Base-by-base conservation (phyloP, 2,113 vertebrate genomes). In the Nothoprocta pentlandii region DNA sequence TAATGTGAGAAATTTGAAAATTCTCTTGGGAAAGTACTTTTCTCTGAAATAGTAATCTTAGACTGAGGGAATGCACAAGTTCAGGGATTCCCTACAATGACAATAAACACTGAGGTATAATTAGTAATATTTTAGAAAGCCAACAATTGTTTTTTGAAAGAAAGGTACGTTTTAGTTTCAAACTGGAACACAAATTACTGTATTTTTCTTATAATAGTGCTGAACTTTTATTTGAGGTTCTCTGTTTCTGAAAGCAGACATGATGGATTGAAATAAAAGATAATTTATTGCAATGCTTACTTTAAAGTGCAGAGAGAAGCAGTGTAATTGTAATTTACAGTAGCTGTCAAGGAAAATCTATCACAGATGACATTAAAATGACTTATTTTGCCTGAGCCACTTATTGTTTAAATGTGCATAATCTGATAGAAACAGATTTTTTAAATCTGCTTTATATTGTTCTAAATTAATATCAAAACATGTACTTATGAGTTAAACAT, bases 201-300 rank as follows among this genome's bases (percentile, higher is more conserved):
- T 98, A 97, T 98, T 98, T 98, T 98, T 97, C 98, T 98, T 98
- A 98, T 96, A 98, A 98, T 97, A 93, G 90, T 95, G 81, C 85
- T 97, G 96, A 98, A 98, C 97, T 98, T 98, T 98, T 97, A 98
- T 98, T 97, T 97, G 96, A 97, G 97, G 97, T 97, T 98, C 97
- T 98, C 96, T 93, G 80, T 98, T 98, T 97, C 96, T 98, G 96
- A 98, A 98, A 98, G 98, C 97, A 98, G 97, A 96, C 97, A 96
- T 98, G 98, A 98, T 97, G 97, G 98, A 98, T 97, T 98, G 97
- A 98, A 98, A 98, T 98, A 98, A 98, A 98, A 98, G 98, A 98
- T 98, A 98, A 98, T 98, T 98, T 98, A 98, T 98, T 98, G 97
- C 98, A 98, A 97, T 98, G 98, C 98, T 98, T 98, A 98, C 97